Evolutionary conservation across 92 coral and sea anemone species (phyloP).

Genomic region (Montipora capitata): DNA sequence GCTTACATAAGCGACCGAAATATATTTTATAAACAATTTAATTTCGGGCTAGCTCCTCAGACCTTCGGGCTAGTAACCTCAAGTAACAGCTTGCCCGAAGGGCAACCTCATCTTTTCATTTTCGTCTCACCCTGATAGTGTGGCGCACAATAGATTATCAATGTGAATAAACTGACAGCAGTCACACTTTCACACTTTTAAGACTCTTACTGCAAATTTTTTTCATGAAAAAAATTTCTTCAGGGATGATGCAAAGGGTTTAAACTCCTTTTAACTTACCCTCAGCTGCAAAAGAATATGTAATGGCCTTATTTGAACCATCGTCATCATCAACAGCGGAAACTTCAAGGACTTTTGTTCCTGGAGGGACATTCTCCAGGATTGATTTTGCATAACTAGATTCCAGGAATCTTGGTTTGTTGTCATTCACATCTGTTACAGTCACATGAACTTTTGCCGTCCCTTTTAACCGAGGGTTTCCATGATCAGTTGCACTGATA

Average conservation of each 20-base stretch:
- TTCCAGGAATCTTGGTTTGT: constrained; percentile 83
- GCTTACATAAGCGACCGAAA: no score
- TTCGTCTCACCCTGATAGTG: no score
- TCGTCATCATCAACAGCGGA: constrained; percentile 91
- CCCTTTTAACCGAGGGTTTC: constrained; percentile 75
- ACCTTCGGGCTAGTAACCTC: no score
- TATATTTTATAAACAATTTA: no score
- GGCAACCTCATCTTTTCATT: no score
- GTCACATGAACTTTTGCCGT: constrained; percentile 83
- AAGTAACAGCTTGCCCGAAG: no score
- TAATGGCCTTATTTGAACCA: constrained; percentile 82
- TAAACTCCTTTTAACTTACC: constrained; percentile 42
- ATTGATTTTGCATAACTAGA: constrained; percentile 69
- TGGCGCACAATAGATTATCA: no score
- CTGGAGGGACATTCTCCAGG: constrained; percentile 75
- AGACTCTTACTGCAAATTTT: no score
- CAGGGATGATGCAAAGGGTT: background rate
- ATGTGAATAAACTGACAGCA: no score
- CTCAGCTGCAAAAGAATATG: constrained; percentile 82
- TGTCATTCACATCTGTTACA: constrained; percentile 93
- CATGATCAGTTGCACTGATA: constrained; percentile 92
- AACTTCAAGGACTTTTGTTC: constrained; percentile 75
- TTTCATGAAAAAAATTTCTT: background rate
- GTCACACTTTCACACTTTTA: no score
- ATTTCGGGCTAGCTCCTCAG: no score